Conservation (phyloP, 2,797 vertebrate species). For the Tinamus major region DNA sequence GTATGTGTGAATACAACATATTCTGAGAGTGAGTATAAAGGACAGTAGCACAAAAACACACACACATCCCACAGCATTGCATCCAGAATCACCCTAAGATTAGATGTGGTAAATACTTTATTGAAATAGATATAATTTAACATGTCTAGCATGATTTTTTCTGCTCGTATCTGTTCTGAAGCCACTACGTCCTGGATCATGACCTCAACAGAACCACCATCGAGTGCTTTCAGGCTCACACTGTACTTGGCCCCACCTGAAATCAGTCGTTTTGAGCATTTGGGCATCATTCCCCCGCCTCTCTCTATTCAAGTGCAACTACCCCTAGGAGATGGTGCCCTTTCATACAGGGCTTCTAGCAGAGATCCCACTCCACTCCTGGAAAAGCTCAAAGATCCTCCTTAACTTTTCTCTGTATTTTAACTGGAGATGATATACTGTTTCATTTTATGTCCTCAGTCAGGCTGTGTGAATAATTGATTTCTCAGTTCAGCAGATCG, state of each 20-base stretch:
- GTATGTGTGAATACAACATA: not conserved
- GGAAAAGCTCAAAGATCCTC: not conserved
- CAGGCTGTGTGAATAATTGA: conserved; percentile 22
- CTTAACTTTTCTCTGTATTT: not conserved
- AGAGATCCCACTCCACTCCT: not conserved
- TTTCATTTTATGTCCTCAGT: conserved; percentile 6
- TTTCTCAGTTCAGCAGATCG: not conserved
- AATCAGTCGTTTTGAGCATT: not conserved
- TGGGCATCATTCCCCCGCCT: not conserved
- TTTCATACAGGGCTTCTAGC: rapidly evolving
- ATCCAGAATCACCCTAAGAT: not conserved
- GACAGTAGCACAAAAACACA: not conserved
- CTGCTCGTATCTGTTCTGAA: not conserved
- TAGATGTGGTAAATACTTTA: not conserved
- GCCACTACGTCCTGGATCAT: not conserved
- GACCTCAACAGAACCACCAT: not conserved
- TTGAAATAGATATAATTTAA: not conserved
- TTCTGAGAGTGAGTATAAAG: not conserved
- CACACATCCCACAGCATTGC: not conserved
- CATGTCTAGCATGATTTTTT: not conserved
- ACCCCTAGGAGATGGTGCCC: not conserved
- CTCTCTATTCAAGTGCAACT: rapidly evolving
- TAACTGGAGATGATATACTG: conserved; percentile 2
- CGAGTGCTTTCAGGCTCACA: not conserved
- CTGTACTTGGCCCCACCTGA: not conserved